Base-by-base conservation (phyloP, 1,140 invertebrate genomes). In the Drosophila melanogaster region DNA sequence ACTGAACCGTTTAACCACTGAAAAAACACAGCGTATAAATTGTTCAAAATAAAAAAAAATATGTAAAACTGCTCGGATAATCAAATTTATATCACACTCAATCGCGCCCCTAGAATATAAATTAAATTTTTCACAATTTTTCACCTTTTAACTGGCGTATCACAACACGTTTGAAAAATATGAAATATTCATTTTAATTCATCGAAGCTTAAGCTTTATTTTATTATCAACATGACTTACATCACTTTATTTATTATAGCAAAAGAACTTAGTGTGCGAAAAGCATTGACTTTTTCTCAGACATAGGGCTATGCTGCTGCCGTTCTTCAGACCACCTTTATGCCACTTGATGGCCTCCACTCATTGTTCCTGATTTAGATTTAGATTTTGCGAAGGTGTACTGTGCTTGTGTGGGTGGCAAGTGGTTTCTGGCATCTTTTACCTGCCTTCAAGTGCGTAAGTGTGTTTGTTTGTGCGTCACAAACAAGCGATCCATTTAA, bases 401-500 rank as follows among this genome's bases (percentile, higher is more conserved):
- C 6, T 60, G 22, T 43, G 60, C 5, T 3, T 38, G 14, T 44
- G 19, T 35, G 49, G 37, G 30, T 26, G 26, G 40, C 24, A 26
- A 15, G 37, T 30, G 38, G 44, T 35, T 15, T 49, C 14, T 49
- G 51, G 2, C 54, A 15, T 30, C 55, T 44, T 57, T 57, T 57
- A 57, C 55, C n/a, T 24, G 41, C 26, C 55, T 57, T 26, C 11
- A 22, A 43, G 55, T 49, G 24, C 24, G 49, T 10, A 10, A 38
- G 60, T 46, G 49, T 41, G 54, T 60, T 71, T 41, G 22, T 61
- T 59, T 41, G 30, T 61, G 44, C 51, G 57, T 54, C 22, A 49
- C 67, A 61, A 73, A 72, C 67, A 74, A 66, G 67, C 71, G 57
- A 75, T 74, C 53, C 60, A 74, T 75, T 74, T 53, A 35, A 43